These are phyloP conservation scores for Tuta absoluta DNA, from an alignment of 2,888 invertebrate genomes.

Conservation along the genomic window DNA sequence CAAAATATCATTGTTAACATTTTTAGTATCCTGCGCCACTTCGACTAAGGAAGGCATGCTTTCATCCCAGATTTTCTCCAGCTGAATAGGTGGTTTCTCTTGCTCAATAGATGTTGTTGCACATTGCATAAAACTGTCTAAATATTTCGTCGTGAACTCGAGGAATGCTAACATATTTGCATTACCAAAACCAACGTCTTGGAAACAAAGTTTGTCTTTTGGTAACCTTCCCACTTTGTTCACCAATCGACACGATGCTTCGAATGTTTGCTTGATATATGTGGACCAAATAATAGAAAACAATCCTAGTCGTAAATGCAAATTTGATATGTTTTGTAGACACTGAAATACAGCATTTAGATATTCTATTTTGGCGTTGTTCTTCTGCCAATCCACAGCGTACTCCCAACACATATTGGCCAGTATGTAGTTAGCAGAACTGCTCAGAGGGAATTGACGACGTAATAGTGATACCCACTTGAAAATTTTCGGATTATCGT, in stretches of 20 bases:
- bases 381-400: constrained; percentile 92
- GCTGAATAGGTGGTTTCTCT: constrained; percentile 68
- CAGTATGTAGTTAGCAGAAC: constrained; percentile 88
- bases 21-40: constrained; percentile 88
- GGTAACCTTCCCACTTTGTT: constrained; percentile 92
- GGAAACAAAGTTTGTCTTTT: constrained; percentile 90
- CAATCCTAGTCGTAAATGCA: constrained; percentile 87
- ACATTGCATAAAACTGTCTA: constrained; percentile 70
- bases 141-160: constrained; percentile 69
- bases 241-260: constrained; percentile 87
- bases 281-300: constrained; percentile 94
- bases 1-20: constrained; percentile 88
- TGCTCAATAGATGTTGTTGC: constrained; percentile 60
- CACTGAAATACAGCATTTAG: constrained; percentile 87
- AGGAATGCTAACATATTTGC: constrained; percentile 79
- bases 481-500: constrained; percentile 77
- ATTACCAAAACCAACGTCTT: constrained; percentile 87
- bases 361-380: constrained; percentile 83
- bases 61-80: constrained; percentile 86
- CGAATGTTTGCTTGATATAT: constrained; percentile 90
- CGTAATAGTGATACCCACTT: constrained; percentile 84
- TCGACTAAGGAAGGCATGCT: constrained; percentile 86
- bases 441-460: constrained; percentile 92
- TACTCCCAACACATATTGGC: constrained; percentile 96
- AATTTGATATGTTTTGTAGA: constrained; percentile 84